Evolutionary conservation across 1,140 invertebrate genomes (phyloP).

Genomic region (Sycophila sp.): DNA sequence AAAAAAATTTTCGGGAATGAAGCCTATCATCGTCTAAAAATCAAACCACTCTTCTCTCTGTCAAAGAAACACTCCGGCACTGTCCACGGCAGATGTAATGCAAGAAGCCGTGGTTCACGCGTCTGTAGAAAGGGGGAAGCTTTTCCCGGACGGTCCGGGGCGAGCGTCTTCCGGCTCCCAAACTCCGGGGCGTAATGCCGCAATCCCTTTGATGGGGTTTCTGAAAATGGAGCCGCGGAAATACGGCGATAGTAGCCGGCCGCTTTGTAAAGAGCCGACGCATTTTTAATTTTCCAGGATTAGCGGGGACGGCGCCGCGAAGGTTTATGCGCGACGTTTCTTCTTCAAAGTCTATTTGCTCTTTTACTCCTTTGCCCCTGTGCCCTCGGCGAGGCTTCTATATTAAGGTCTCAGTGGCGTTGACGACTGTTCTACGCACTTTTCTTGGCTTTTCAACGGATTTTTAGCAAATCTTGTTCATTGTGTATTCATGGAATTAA

Average conservation of each 20-base stretch:
- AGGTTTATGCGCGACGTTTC: not conserved
- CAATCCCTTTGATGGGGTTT: conserved; percentile 67
- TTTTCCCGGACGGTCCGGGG: not conserved
- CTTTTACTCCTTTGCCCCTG: conserved; percentile 1
- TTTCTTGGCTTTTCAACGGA: conserved; percentile 3
- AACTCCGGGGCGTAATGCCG: conserved; percentile 61
- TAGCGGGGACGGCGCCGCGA: conserved; percentile 46
- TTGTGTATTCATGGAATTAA: not conserved
- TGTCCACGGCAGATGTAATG: no score
- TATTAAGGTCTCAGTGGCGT: not conserved
- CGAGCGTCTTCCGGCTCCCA: conserved; percentile 48
- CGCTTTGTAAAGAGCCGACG: conserved; percentile 21
- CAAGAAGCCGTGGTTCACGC: no score
- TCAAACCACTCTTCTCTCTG: no score
- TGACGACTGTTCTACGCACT: not conserved
- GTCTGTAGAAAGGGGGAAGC: no score
- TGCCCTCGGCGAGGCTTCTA: not conserved
- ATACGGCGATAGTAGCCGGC: conserved; percentile 9
- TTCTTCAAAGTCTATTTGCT: conserved; percentile 44
- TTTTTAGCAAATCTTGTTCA: no score
- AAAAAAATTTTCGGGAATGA: no score
- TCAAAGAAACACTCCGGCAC: no score
- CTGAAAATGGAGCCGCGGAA: conserved; percentile 61
- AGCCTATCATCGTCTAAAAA: no score
- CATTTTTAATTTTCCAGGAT: conserved; percentile 67